Percentiles rank a stretch among this genome's conserved stretches.
Evolutionary conservation across 2,888 invertebrate genomes (phyloP).

Genomic region (Epistrophe grossulariae): DNA sequence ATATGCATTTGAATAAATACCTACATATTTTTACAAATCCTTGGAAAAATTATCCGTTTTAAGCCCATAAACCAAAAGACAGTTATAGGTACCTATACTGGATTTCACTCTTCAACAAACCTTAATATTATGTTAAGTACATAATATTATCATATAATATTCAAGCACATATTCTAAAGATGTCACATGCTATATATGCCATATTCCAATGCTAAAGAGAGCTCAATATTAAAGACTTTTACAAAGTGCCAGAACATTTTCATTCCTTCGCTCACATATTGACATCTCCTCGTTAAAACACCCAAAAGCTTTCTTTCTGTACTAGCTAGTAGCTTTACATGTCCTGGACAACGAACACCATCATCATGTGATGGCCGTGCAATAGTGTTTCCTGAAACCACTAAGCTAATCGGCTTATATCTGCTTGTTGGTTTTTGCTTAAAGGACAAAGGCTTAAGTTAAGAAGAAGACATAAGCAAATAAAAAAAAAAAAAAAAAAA

Average conservation of each 20-base stretch:
- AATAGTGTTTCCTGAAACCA: conserved; percentile 69
- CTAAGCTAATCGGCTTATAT: conserved; percentile 74
- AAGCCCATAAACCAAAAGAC: conserved; percentile 41
- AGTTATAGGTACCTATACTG: conserved; percentile 31
- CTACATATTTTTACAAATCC: conserved; percentile 2
- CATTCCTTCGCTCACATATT: conserved; percentile 4
- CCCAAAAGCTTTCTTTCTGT: background rate
- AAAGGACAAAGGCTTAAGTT: conserved; percentile 70
- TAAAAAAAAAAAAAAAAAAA: conserved; percentile 1
- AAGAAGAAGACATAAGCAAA: conserved; percentile 34
- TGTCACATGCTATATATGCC: background rate
- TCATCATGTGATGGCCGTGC: conserved; percentile 20
- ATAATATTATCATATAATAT: background rate
- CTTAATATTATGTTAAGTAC: conserved; percentile 12
- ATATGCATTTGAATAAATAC: background rate
- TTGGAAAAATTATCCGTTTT: conserved; percentile 60
- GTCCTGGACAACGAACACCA: conserved; percentile 14
- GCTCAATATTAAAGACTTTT: conserved; percentile 54
- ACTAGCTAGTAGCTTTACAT: conserved; percentile 4
- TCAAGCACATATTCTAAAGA: background rate
- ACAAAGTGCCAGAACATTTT: conserved; percentile 37
- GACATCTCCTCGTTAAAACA: conserved; percentile 11
- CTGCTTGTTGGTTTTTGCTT: conserved; percentile 74
- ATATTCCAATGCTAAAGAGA: conserved; percentile 52
- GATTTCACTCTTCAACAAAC: conserved; percentile 32